Evolutionary conservation across 2,113 vertebrate genomes (phyloP).

Genomic region (Nannobrachium achirus): DNA sequence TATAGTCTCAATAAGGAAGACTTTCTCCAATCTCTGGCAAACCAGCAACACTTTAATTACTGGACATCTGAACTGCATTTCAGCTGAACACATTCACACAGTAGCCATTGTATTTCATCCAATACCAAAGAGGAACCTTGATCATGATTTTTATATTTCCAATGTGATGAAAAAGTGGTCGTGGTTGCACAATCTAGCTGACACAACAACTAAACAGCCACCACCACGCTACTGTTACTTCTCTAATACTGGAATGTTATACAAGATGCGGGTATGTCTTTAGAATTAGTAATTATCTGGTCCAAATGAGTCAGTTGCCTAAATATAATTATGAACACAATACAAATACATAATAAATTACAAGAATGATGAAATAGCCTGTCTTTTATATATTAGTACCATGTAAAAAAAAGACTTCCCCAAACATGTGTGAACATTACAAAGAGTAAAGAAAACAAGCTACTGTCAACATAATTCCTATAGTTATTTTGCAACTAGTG

Average conservation of each 20-base stretch:
- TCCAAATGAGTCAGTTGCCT: background rate
- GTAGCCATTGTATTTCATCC: constrained; percentile 1
- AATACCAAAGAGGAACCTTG: constrained; percentile 69
- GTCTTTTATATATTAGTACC: background rate
- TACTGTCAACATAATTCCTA: too few relatives aligned
- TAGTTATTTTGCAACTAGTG: too few relatives aligned
- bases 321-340: background rate
- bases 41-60: too few relatives aligned
- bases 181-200: constrained; percentile 51
- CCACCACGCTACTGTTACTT: constrained; percentile 1
- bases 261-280: background rate
- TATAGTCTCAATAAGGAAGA: too few relatives aligned
- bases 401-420: background rate
- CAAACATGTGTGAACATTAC: background rate
- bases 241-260: constrained; percentile 3
- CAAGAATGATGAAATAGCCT: background rate
- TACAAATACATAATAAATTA: background rate
- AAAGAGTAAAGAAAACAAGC: too few relatives aligned
- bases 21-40: too few relatives aligned
- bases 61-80: too few relatives aligned
- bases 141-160: constrained; percentile 48
- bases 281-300: background rate
- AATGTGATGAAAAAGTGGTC: constrained; percentile 54
- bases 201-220: constrained; percentile 26
- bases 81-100: too few relatives aligned